Conservation (phyloP, 2,797 vertebrate genomes). For the Lutjanus campechanus region DNA sequence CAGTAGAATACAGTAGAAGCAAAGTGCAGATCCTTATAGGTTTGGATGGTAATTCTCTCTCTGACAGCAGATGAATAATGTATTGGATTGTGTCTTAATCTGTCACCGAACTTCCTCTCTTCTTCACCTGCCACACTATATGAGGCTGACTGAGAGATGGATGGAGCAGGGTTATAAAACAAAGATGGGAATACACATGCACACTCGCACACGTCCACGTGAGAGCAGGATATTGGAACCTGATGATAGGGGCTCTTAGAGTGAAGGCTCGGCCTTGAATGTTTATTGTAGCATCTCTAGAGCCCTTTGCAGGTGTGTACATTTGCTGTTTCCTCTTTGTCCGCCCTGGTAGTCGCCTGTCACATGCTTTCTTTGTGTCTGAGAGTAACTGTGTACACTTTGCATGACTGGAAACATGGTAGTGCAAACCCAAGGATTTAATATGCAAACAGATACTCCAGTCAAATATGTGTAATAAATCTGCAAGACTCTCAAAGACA, state of each 20-base stretch:
- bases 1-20: not conserved
- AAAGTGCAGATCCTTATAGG: conserved; percentile 18
- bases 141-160: conserved; percentile 57
- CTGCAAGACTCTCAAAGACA: not conserved
- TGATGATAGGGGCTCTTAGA: conserved; percentile 66
- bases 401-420: conserved; percentile 2
- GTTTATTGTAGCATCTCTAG: conserved; percentile 56
- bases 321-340: conserved; percentile 42
- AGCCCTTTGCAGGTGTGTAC: conserved; percentile 62
- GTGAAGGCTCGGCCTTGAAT: conserved; percentile 48
- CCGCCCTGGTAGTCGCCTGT: not conserved
- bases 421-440: conserved; percentile 13
- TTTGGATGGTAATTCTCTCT: conserved; percentile 36
- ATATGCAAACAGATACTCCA: not conserved
- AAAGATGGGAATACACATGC: conserved; percentile 26
- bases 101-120: conserved; percentile 47
- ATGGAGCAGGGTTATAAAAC: conserved; percentile 49
- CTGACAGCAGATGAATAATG: conserved; percentile 64
- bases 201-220: conserved; percentile 20
- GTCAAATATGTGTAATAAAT: not conserved
- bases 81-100: conserved; percentile 57
- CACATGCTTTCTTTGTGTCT: not conserved
- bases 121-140: conserved; percentile 51
- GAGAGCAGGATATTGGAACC: conserved; percentile 69
- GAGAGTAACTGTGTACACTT: not conserved